Evolutionary conservation across 1,140 invertebrate species (phyloP).

Genomic region (Heliconius eleuchia): DNA sequence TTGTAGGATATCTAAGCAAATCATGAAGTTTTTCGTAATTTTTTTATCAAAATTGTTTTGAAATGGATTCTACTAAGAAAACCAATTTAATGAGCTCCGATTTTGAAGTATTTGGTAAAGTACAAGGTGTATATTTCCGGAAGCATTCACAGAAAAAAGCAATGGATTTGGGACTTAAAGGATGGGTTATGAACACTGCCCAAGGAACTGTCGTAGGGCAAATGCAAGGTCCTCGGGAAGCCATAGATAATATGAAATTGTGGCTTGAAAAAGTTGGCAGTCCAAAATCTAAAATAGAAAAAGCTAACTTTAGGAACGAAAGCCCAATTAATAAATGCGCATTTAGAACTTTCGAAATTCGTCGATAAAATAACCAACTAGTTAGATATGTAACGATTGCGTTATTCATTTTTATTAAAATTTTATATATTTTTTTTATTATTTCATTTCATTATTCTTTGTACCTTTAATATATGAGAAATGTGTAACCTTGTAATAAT

Average conservation of each 20-base stretch:
- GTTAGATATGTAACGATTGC: not conserved
- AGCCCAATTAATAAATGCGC: slow-evolving; percentile 56
- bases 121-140: slow-evolving; percentile 83
- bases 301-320: slow-evolving; percentile 81
- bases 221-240: slow-evolving; percentile 82
- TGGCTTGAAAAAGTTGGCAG: slow-evolving; percentile 84
- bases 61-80: slow-evolving; percentile 54
- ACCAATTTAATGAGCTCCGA: slow-evolving; percentile 55
- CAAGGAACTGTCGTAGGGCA: slow-evolving; percentile 84
- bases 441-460: not conserved
- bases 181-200: slow-evolving; percentile 86
- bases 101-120: slow-evolving; percentile 83
- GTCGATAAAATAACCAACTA: slow-evolving; percentile 46
- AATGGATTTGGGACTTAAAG: slow-evolving; percentile 81
- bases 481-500: too few species aligned
- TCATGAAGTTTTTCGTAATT: not conserved
- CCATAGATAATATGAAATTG: slow-evolving; percentile 83
- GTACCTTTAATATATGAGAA: not conserved
- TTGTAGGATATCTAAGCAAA: slow-evolving; percentile 8
- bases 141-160: slow-evolving; percentile 84
- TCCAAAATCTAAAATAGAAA: slow-evolving; percentile 84
- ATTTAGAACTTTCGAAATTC: slow-evolving; percentile 66
- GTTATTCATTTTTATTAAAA: not conserved
- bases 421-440: not conserved
- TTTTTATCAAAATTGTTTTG: not conserved